phyloP scores from a whole-genome alignment of 2,797 vertebrate species.

The Eulemur mongoz region DNA sequence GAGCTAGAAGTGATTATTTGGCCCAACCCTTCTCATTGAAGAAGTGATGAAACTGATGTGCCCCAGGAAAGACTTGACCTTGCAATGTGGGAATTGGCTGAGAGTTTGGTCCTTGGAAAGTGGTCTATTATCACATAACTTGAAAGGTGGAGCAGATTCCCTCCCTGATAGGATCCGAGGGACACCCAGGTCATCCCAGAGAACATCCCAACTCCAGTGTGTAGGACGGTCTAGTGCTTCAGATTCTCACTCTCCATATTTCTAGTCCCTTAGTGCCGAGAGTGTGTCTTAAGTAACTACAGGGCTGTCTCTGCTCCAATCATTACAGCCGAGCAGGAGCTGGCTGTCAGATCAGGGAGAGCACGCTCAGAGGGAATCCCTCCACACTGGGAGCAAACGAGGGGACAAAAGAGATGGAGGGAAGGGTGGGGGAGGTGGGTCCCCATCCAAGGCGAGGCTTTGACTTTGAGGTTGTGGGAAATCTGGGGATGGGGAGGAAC shows the following conservation, averaged over 20 bases:
- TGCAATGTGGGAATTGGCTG: background rate
- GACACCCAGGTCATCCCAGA: background rate
- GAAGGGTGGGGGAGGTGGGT: background rate
- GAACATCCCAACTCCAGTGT: too few relatives aligned
- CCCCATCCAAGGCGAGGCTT: background rate
- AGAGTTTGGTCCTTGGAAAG: background rate
- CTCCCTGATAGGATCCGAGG: background rate
- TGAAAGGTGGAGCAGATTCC: background rate
- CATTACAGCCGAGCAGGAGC: too few relatives aligned
- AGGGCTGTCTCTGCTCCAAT: background rate
- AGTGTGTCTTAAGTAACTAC: background rate
- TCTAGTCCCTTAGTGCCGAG: background rate
- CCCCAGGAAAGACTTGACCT: background rate
- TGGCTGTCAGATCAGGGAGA: background rate
- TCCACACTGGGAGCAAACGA: too few relatives aligned
- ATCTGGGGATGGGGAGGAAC: background rate
- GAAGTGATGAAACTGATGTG: background rate
- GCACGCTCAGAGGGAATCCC: background rate
- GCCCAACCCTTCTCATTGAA: background rate
- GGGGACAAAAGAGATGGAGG: background rate
- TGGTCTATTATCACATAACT: background rate
- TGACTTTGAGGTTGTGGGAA: background rate
- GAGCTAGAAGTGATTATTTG: background rate
- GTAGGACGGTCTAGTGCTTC: background rate
- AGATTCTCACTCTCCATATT: background rate